These are phyloP conservation scores for Falco naumanni DNA, from an alignment of 2,797 vertebrate genomes.

Conservation along the genomic window DNA sequence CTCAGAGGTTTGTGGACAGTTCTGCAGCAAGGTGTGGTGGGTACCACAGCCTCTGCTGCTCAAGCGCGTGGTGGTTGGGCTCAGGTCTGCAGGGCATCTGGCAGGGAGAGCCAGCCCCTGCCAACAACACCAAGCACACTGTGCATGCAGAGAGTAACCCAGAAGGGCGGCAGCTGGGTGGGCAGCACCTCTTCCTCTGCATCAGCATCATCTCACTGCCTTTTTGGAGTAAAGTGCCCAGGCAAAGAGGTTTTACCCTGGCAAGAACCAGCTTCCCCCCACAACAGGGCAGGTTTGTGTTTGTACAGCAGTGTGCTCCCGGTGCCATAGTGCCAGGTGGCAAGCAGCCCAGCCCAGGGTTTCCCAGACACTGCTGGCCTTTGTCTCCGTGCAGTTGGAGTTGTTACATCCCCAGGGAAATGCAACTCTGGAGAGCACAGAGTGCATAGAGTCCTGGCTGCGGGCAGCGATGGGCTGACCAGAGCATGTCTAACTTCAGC, in stretches of 20 bases:
- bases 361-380: conserved; percentile 11
- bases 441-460: background rate
- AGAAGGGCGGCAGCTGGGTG: background rate
- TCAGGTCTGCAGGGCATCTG: background rate
- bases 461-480: background rate
- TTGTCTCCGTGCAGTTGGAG: background rate
- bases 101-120: background rate
- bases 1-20: background rate
- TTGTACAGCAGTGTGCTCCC: background rate
- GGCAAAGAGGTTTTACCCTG: background rate
- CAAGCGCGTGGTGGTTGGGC: fast-evolving
- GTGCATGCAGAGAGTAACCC: background rate
- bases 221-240: background rate
- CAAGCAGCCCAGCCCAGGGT: background rate
- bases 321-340: background rate
- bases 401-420: background rate
- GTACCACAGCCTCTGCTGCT: background rate
- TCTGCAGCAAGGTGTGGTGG: background rate
- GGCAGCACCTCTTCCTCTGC: background rate
- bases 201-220: background rate
- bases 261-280: background rate
- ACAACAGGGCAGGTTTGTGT: background rate
- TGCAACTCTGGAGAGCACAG: background rate
- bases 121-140: background rate
- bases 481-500: background rate